Evolutionary conservation across 2,888 invertebrate genomes (phyloP).

Genomic region (Oegoconia quadripuncta): DNA sequence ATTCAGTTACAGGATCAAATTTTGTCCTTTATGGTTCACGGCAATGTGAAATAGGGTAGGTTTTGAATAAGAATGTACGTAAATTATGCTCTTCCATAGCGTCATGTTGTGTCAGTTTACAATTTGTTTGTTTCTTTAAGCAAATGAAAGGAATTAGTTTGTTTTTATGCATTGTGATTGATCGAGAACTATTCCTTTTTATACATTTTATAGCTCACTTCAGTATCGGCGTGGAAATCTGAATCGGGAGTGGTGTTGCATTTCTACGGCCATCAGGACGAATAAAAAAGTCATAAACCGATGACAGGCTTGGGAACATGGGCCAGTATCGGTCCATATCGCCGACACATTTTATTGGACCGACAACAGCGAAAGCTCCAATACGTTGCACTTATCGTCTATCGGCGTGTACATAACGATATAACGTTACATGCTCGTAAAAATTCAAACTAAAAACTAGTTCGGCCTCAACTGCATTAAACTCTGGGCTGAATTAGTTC

Average conservation of each 20-base stretch:
- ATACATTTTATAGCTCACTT: conserved; percentile 49
- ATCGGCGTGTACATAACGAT: conserved; percentile 58
- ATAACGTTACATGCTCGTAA: conserved; percentile 69
- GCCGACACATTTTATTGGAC: conserved; percentile 58
- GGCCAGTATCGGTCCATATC: conserved; percentile 62
- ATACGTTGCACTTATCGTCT: conserved; percentile 67
- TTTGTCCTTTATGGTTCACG: conserved; percentile 35
- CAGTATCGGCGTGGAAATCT: conserved; percentile 59
- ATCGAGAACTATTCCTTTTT: conserved; percentile 45
- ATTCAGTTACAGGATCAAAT: conserved; percentile 41
- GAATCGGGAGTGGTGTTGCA: conserved; percentile 67
- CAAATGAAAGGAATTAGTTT: conserved; percentile 23
- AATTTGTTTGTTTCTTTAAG: conserved; percentile 18
- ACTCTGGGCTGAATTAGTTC: conserved; percentile 46
- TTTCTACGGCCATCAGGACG: conserved; percentile 64
- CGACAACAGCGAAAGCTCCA: conserved; percentile 59
- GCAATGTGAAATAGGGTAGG: conserved; percentile 6
- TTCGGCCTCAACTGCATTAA: conserved; percentile 37
- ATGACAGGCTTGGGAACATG: conserved; percentile 72
- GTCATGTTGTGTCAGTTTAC: neutral
- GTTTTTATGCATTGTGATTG: conserved; percentile 37
- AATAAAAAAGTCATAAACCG: conserved; percentile 76
- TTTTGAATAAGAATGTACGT: neutral
- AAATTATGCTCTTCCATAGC: neutral
- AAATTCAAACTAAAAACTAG: conserved; percentile 55